Percentiles rank a stretch among this genome's conserved stretches.
phyloP scores from a whole-genome alignment of 2,888 invertebrate genomes.

The Strigamia maritima region DNA sequence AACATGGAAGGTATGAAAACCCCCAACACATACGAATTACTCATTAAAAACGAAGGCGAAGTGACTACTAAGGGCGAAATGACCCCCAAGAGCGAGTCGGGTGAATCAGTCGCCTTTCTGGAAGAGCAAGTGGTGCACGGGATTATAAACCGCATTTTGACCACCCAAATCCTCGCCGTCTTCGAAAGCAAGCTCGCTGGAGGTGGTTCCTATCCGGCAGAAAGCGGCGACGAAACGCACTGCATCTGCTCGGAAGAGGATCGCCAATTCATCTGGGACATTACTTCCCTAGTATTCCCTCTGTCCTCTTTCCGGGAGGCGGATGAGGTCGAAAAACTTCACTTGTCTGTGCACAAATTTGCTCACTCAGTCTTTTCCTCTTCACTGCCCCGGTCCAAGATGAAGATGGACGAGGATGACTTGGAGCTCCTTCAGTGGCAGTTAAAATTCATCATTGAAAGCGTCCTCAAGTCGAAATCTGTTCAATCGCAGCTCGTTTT shows the following conservation, averaged over 20 bases:
- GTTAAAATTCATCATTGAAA: background rate
- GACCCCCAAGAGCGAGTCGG: background rate
- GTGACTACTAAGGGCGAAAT: background rate
- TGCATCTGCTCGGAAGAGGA: background rate
- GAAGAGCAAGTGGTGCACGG: background rate
- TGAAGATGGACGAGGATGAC: background rate
- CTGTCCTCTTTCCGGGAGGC: background rate
- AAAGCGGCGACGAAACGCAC: constrained; percentile 4
- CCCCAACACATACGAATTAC: background rate
- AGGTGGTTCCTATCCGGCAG: background rate
- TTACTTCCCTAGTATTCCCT: background rate
- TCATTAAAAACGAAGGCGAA: background rate
- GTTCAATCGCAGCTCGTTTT: background rate
- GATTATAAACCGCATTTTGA: background rate
- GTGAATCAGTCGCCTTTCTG: background rate
- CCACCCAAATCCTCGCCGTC: background rate
- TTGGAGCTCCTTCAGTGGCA: background rate
- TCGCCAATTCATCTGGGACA: background rate
- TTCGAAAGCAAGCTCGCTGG: background rate
- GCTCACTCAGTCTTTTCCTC: background rate
- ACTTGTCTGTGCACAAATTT: background rate
- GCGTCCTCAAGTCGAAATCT: background rate
- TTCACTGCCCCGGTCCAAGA: background rate
- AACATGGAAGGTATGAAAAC: background rate
- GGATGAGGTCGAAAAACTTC: background rate